These are phyloP conservation scores for Peromyscus eremicus DNA, from an alignment of 2,797 vertebrate genomes.

Conservation along the genomic window DNA sequence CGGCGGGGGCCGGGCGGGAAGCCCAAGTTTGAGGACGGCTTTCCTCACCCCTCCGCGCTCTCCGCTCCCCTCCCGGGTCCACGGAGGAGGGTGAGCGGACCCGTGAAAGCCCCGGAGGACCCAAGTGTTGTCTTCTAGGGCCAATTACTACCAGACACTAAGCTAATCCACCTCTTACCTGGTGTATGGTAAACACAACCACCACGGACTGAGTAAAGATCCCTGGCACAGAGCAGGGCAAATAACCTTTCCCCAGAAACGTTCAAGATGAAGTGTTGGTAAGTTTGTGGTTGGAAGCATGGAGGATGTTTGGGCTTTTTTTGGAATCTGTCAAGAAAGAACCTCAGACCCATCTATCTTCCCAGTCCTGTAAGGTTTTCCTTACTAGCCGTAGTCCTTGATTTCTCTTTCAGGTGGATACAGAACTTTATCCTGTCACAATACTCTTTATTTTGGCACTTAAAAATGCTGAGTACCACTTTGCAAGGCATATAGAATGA, in stretches of 20 bases:
- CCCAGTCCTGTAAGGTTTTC: not conserved
- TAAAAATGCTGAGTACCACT: constrained; percentile 53
- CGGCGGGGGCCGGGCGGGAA: not conserved
- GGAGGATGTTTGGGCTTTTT: constrained; percentile 12
- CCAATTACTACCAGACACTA: constrained; percentile 23
- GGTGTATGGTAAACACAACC: not conserved
- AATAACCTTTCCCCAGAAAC: not conserved
- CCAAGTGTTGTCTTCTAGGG: not conserved
- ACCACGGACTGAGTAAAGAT: constrained; percentile 7
- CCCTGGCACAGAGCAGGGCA: not conserved
- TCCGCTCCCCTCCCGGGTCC: not conserved
- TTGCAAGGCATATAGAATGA: constrained; percentile 25
- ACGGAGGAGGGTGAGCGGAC: not conserved
- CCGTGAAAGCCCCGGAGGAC: not conserved
- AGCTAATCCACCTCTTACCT: constrained; percentile 28
- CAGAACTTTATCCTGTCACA: constrained; percentile 49
- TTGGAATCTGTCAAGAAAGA: not conserved
- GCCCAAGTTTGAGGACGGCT: not conserved
- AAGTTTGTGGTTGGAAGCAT: constrained; percentile 30
- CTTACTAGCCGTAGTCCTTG: too few species aligned
- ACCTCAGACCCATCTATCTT: not conserved
- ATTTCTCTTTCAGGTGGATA: not conserved
- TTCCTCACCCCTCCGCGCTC: not conserved
- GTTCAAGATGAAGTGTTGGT: not conserved
- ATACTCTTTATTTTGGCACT: not conserved